Base-by-base conservation (phyloP, 2,113 vertebrate genomes). In the Pungitius pungitius region DNA sequence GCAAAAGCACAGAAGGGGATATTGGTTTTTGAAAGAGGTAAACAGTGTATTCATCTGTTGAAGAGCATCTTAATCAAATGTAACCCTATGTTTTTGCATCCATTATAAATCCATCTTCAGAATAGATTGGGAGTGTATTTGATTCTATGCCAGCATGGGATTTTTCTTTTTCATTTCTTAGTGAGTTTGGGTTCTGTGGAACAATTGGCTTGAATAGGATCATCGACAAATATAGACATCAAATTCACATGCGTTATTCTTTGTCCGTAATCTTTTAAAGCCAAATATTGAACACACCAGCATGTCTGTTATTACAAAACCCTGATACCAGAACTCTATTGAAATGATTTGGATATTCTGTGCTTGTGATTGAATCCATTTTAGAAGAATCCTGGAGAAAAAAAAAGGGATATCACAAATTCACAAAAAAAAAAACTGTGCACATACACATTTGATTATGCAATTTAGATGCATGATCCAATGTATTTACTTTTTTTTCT, bases 271-370 rank as follows among this genome's bases (percentile, higher is more conserved):
- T 84, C 77, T 78, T 27, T 39, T 0, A 1, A 45, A 72, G 52
- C 52, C 52, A 51, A 59, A 57, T 40, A 84, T 64, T 65, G 49
- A 81, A 87, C 59, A 73, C n/a, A 77, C 58, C 7, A 37, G 33
- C 6, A 37, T 61, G 27, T 78, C 64, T 77, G 69, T 80, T 67
- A 81, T 84, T 81, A 65, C n/a, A 80, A 73, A 84, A 84, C 75
- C 78, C 51, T 33, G 76, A 26, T 55, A 57, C 69, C 56, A 66
- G 49, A 73, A 79, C 74, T 81, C 73, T 45, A 76, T 80, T 84
- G 70, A 67, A 79, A 56, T 75, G 73, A 10, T 20, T 57, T 69
- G 47, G 18, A 35, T 47, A 37, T 42, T 65, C n/a, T 45, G 35
- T n/a, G 59, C 24, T 22, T 39, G 20, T 69, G 77, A 80, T 80